Conservation (phyloP, 1,140 invertebrate species). For the Anthonomus grandis region DNA sequence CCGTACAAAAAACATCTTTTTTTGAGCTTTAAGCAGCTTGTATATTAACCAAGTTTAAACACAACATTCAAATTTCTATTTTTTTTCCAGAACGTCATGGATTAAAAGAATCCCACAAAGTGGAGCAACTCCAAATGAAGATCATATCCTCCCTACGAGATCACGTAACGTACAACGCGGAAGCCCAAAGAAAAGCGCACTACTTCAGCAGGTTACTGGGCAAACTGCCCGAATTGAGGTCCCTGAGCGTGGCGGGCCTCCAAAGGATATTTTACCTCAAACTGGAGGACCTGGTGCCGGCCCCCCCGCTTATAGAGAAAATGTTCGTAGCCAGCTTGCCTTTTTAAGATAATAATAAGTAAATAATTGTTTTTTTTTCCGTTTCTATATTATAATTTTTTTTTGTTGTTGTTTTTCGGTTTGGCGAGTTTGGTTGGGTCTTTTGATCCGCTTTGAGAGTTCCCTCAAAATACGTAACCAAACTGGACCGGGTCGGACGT, state of each 20-base stretch:
- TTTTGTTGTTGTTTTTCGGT: not conserved
- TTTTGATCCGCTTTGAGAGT: too few species aligned
- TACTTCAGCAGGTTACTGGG: constrained; percentile 89
- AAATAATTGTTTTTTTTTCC: not conserved
- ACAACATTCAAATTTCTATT: too few species aligned
- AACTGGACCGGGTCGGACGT: not conserved
- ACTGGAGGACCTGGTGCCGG: constrained; percentile 85
- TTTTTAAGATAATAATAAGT: constrained; percentile 64
- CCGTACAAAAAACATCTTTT: too few species aligned
- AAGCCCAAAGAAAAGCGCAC: constrained; percentile 81
- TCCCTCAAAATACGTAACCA: not conserved
- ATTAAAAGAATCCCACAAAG: constrained; percentile 83
- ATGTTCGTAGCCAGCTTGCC: constrained; percentile 93
- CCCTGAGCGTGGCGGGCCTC: constrained; percentile 86
- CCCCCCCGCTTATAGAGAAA: constrained; percentile 88
- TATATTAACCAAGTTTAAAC: too few species aligned
- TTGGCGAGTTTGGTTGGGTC: constrained; percentile 2
- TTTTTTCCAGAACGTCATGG: constrained; percentile 82
- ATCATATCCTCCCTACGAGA: constrained; percentile 90
- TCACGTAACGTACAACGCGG: constrained; percentile 90
- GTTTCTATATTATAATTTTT: too few species aligned
- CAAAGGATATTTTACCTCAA: constrained; percentile 94
- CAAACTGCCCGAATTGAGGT: constrained; percentile 86
- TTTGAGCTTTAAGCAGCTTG: too few species aligned
- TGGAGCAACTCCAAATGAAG: constrained; percentile 93